phyloP scores from a whole-genome alignment of 2,888 invertebrate species.

The Phalera bucephala region DNA sequence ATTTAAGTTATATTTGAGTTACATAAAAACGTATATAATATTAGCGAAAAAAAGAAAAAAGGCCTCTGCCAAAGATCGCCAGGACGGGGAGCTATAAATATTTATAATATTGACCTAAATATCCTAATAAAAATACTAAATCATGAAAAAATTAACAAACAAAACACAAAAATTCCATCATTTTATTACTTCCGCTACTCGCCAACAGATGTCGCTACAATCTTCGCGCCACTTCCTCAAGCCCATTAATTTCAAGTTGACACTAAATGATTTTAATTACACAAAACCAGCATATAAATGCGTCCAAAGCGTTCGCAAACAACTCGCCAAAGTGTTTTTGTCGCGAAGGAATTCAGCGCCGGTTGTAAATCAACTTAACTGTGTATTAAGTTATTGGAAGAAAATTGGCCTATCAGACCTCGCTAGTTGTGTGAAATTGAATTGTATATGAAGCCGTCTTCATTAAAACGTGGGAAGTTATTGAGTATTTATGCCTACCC shows the following conservation, averaged over 20 bases:
- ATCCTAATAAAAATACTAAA: no score
- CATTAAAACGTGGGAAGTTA: not conserved
- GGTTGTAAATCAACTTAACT: slow-evolving; percentile 1
- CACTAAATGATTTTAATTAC: slow-evolving; percentile 54
- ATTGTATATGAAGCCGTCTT: not conserved
- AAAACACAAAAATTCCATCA: no score
- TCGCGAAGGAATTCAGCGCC: not conserved
- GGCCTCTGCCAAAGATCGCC: no score
- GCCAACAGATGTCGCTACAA: slow-evolving; percentile 56
- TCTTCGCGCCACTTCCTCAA: not conserved
- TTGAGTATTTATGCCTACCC: not conserved
- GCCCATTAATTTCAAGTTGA: slow-evolving; percentile 12
- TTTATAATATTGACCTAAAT: no score
- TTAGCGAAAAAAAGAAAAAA: no score
- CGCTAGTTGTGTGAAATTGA: slow-evolving; percentile 15
- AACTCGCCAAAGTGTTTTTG: slow-evolving; percentile 1
- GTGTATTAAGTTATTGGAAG: slow-evolving; percentile 38
- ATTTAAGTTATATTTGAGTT: no score
- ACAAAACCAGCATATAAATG: slow-evolving; percentile 40
- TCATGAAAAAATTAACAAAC: no score
- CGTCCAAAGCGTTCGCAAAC: slow-evolving; percentile 15
- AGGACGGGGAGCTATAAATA: no score
- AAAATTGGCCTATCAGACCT: slow-evolving; percentile 33
- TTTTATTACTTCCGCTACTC: slow-evolving; percentile 48
- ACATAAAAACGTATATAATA: no score